Conservation (phyloP, 2,113 vertebrate species). For the Mobula hypostoma region DNA sequence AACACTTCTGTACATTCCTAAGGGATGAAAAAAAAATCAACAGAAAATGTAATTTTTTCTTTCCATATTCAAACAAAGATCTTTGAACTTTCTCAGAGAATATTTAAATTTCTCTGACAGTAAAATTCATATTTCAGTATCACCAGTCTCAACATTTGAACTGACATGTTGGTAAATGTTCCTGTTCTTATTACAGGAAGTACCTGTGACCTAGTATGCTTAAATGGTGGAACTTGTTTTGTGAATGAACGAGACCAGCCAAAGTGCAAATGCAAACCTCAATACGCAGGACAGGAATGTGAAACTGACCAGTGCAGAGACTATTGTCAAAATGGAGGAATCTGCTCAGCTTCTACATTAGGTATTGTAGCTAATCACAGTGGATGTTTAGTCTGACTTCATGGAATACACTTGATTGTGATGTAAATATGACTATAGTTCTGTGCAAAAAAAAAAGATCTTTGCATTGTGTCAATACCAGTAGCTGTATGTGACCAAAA, state of each 20-base stretch:
- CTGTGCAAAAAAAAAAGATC: not conserved
- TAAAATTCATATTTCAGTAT: not conserved
- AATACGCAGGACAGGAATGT: constrained; percentile 88
- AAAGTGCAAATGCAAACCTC: constrained; percentile 92
- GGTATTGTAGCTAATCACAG: constrained; percentile 53
- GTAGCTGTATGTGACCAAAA: not conserved
- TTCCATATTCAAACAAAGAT: not conserved
- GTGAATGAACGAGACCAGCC: constrained; percentile 88
- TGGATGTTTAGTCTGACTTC: not conserved
- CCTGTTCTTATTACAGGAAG: constrained; percentile 63
- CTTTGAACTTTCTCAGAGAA: no score
- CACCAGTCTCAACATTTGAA: not conserved
- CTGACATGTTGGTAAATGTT: not conserved
- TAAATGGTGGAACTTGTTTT: constrained; percentile 89
- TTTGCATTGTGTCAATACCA: not conserved
- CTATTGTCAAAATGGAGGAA: constrained; percentile 93
- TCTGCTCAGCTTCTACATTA: constrained; percentile 77
- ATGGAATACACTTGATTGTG: not conserved
- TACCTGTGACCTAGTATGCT: constrained; percentile 78
- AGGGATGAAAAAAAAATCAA: not conserved
- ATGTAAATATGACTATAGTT: not conserved
- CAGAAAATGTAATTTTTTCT: not conserved
- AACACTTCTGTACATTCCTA: not conserved
- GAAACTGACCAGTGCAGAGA: constrained; percentile 88
- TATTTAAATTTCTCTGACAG: not conserved